Conservation (phyloP, 37 sponge, comb jelly and placozoan genomes). For the Petrosia ficiformis region DNA sequence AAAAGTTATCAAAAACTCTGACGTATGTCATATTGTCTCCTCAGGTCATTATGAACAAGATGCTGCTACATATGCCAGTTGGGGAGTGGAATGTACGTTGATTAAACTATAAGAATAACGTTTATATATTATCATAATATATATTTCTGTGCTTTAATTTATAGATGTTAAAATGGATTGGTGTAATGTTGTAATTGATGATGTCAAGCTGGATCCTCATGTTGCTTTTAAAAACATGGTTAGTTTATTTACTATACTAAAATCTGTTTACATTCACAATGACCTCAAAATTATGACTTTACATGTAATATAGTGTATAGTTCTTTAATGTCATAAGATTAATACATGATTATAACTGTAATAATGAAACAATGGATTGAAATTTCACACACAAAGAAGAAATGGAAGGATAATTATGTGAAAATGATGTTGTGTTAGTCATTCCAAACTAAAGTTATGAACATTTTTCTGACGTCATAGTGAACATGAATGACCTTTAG, state of each 20-base stretch:
- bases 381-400: too few relatives aligned
- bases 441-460: too few relatives aligned
- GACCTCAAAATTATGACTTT: too few relatives aligned
- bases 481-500: not conserved
- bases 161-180: conserved; percentile 91
- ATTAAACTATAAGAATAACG: too few relatives aligned
- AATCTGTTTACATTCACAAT: not conserved
- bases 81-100: conserved; percentile 87
- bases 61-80: conserved; percentile 72
- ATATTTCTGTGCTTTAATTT: not conserved
- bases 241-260: not conserved
- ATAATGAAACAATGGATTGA: too few relatives aligned
- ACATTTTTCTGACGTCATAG: not conserved
- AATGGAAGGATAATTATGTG: too few relatives aligned
- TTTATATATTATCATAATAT: not conserved
- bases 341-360: too few relatives aligned
- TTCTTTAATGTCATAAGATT: too few relatives aligned
- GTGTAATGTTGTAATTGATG: conserved; percentile 79
- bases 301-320: too few relatives aligned
- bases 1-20: too few relatives aligned
- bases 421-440: too few relatives aligned
- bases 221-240: conserved; percentile 78
- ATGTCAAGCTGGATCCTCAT: conserved; percentile 69
- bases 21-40: not conserved
- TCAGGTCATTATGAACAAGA: conserved; percentile 77